phyloP scores from a whole-genome alignment of 2,113 vertebrate species.

The Ailurus styani region DNA sequence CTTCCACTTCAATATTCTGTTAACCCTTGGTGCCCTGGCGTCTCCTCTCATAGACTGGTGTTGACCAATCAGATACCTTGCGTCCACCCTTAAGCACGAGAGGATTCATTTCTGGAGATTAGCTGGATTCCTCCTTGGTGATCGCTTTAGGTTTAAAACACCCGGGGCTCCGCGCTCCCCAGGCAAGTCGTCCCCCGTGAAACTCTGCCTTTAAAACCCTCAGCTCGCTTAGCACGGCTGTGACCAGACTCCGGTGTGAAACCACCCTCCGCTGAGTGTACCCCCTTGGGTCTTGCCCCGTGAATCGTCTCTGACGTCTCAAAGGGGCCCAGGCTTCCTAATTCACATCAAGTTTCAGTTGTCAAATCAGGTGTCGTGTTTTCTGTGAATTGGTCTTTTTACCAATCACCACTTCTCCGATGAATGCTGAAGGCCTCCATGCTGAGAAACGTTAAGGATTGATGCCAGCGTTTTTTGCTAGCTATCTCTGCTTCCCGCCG shows the following conservation, averaged over 20 bases:
- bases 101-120: constrained; percentile 33
- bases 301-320: not conserved
- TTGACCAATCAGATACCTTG: not conserved
- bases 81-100: not conserved
- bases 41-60: not conserved
- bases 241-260: not conserved
- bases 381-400: not conserved
- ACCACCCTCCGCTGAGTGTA: not conserved
- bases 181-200: not conserved
- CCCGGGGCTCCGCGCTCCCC: not conserved
- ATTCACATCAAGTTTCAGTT: constrained; percentile 23
- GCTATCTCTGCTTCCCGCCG: not conserved
- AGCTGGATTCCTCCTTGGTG: constrained; percentile 40
- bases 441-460: not conserved
- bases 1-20: constrained; percentile 40
- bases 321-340: not conserved
- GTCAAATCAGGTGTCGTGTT: not conserved
- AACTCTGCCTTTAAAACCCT: not conserved
- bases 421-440: not conserved
- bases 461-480: not conserved
- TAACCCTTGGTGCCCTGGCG: constrained; percentile 23
- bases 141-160: constrained; percentile 10
- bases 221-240: not conserved
- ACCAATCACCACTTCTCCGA: not conserved
- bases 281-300: not conserved